A percentile compares a stretch with the other conserved stretches of the same genome.
These are phyloP conservation scores for Ceratosolen solmsi DNA, from an alignment of 1,140 invertebrate species.

Conservation along the genomic window DNA sequence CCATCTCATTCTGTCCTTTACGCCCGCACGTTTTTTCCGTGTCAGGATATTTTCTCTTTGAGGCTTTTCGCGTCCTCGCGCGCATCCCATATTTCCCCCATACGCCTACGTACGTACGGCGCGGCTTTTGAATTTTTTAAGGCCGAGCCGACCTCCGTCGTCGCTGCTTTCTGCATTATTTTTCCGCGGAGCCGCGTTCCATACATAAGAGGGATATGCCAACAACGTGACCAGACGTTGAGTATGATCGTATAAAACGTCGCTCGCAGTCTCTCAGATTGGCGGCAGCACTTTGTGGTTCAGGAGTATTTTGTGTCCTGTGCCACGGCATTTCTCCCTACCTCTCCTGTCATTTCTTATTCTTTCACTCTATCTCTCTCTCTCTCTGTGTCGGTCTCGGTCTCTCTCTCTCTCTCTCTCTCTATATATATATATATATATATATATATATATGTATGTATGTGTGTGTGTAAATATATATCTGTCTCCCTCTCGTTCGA, in stretches of 20 bases:
- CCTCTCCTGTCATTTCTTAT: not conserved
- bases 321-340: not conserved
- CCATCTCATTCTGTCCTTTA: not conserved
- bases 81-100: not conserved
- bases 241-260: not conserved
- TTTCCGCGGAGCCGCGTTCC: not conserved
- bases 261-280: not conserved
- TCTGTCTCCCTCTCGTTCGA: not conserved
- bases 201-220: not conserved
- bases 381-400: too few relatives aligned
- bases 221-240: not conserved
- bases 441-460: too few relatives aligned
- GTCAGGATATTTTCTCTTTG: constrained; percentile 34
- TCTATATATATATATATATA: too few relatives aligned
- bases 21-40: not conserved
- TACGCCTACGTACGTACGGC: not conserved
- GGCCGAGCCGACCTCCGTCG: not conserved
- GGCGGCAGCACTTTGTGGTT: not conserved
- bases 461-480: too few relatives aligned
- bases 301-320: not conserved
- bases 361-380: too few relatives aligned
- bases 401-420: too few relatives aligned
- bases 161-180: not conserved
- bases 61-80: constrained; percentile 19
- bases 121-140: constrained; percentile 44